A percentile compares a stretch with the other conserved stretches of the same genome.
Evolutionary conservation across 2,797 vertebrate genomes (phyloP).

Genomic region (Enteromius radiatus): DNA sequence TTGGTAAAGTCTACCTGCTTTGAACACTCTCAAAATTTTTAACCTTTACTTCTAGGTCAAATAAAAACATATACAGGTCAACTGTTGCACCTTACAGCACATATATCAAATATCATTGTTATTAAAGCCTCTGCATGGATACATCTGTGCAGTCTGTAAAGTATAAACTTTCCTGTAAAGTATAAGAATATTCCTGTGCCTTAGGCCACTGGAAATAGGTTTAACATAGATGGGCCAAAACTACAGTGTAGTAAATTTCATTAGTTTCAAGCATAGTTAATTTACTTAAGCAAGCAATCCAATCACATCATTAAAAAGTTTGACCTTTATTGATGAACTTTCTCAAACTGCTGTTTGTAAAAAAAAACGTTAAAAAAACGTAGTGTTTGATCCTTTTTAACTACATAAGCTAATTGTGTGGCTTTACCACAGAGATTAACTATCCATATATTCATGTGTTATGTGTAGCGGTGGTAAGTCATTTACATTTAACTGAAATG

Average conservation of each 20-base stretch:
- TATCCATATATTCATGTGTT: constrained; percentile 78
- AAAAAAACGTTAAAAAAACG: too few species aligned
- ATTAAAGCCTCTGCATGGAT: constrained; percentile 66
- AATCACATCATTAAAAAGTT: constrained; percentile 49
- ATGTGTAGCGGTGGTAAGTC: constrained; percentile 80
- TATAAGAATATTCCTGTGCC: constrained; percentile 82
- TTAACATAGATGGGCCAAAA: constrained; percentile 80
- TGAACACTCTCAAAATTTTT: constrained; percentile 59
- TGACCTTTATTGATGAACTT: constrained; percentile 76
- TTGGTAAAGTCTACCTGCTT: constrained; percentile 59
- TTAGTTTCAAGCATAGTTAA: constrained; percentile 68
- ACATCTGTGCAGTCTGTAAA: constrained; percentile 72
- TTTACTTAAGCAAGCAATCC: constrained; percentile 72
- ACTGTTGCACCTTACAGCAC: constrained; percentile 69
- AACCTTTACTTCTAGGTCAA: constrained; percentile 64
- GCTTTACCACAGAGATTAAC: constrained; percentile 80
- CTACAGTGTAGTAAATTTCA: constrained; percentile 74
- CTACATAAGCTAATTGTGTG: constrained; percentile 75
- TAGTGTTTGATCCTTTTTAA: constrained; percentile 71
- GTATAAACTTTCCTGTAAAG: constrained; percentile 76
- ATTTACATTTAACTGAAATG: constrained; percentile 81
- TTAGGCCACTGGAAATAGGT: constrained; percentile 82
- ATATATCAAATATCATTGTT: constrained; percentile 66
- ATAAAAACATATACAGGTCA: constrained; percentile 67
- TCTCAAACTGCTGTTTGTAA: constrained; percentile 80